phyloP scores from a whole-genome alignment of 1,140 invertebrate genomes.

The Aphaenogaster rudis region DNA sequence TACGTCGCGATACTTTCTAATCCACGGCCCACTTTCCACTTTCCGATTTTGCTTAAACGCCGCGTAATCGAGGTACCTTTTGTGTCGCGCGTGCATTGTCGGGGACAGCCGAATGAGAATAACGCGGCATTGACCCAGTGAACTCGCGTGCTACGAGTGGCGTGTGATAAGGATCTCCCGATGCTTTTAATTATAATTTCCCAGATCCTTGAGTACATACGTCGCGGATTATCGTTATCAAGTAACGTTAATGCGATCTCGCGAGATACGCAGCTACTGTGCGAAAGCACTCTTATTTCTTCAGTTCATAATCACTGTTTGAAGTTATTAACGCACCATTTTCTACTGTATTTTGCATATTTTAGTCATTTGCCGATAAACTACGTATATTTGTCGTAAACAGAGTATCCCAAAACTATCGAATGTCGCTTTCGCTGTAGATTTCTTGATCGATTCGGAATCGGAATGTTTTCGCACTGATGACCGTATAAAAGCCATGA shows the following conservation, averaged over 20 bases:
- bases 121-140: conserved; percentile 52
- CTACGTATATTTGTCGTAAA: not conserved
- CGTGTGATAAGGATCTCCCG: conserved; percentile 40
- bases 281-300: not conserved
- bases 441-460: not conserved
- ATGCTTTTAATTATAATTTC: conserved; percentile 42
- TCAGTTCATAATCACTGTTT: not conserved
- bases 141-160: conserved; percentile 30
- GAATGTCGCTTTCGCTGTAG: not conserved
- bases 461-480: not conserved
- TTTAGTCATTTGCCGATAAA: not conserved
- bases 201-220: not conserved
- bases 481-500: not conserved
- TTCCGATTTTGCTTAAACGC: conserved; percentile 24
- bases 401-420: not conserved
- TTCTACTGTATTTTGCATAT: not conserved
- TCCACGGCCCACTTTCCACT: conserved; percentile 23
- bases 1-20: conserved; percentile 44
- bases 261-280: not conserved
- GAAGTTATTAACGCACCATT: not conserved
- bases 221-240: not conserved
- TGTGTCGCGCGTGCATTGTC: not conserved
- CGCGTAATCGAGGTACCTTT: conserved; percentile 23
- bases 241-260: not conserved
- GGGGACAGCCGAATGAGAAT: not conserved